Base-by-base conservation (phyloP, 2,888 invertebrate genomes). In the Eupelmus urozonus region DNA sequence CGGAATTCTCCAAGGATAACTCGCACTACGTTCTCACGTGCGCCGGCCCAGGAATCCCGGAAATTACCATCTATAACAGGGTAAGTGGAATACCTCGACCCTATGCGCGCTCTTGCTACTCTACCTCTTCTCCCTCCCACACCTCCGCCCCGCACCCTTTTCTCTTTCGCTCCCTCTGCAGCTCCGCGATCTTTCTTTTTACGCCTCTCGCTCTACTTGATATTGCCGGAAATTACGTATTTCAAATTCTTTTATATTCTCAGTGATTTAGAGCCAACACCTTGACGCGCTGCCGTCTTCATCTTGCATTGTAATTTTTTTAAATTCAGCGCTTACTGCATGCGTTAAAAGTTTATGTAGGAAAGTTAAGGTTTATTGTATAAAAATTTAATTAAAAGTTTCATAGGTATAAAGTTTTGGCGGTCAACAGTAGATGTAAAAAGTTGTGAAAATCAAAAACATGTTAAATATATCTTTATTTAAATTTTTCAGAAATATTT, bases 1-100 rank as follows among this genome's bases (percentile, higher is more conserved):
- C 93, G 0, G 91, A 92, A 42, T 92, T 96, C 86, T 96, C 95
- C 88, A 88, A 89, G 11, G 92, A 92, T 75, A 93, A 92, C 25
- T 92, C 93, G 18, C 92, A 94, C 87, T 94, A 96, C 83, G 92
- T 94, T 11, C 91, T 97, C 80, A 94, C 93, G 79, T 97, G 98
- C 84, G 92, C 93, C 60, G 98, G 98, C 0, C 98, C 98, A 0
- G 93, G 93, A 72, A 92, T 97, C 29, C 98, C 98, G 0, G 93
- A 94, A 88, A 91, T 93, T 62, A 91, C 91, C 53, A 90, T 96
- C 74, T 94, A 93, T 85, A 88, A 91, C 76, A 91, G 90, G 83
- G 93, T 93, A 84, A 90, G 91, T 27, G 51, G 55, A 51, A 76
- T 34, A 57, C n/a, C 34, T 2, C 1, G 20, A 87, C 49, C 65